Evolutionary conservation across 2,888 invertebrate genomes (phyloP).

Genomic region (Andrena hattorfiana): DNA sequence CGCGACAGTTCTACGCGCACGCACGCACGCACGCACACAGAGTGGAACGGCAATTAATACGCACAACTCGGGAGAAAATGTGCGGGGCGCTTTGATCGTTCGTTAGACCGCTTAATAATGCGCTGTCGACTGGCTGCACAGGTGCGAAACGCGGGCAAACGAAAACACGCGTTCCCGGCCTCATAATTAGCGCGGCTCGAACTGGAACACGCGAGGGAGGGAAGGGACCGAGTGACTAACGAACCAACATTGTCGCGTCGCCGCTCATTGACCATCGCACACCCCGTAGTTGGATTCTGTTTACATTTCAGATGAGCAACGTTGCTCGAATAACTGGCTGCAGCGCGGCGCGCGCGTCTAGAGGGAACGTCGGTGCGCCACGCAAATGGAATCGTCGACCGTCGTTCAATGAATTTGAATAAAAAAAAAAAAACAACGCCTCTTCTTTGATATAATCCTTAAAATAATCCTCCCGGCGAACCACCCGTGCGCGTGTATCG

Average conservation of each 20-base stretch:
- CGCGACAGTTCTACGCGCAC: not conserved
- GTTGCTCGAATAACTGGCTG: slow-evolving; percentile 8
- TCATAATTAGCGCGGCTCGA: slow-evolving; percentile 42
- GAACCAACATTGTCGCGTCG: slow-evolving; percentile 48
- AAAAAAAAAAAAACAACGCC: not conserved
- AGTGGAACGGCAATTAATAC: slow-evolving; percentile 15
- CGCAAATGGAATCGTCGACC: too few relatives aligned
- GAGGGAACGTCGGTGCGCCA: not conserved
- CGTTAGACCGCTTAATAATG: slow-evolving; percentile 9
- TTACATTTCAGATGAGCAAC: slow-evolving; percentile 46
- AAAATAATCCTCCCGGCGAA: not conserved
- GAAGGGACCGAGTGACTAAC: slow-evolving; percentile 23
- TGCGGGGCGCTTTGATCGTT: slow-evolving; percentile 8
- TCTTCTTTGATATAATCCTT: not conserved
- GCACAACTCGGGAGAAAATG: not conserved
- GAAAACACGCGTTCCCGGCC: slow-evolving; percentile 20
- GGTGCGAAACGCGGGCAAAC: slow-evolving; percentile 30
- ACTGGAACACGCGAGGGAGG: slow-evolving; percentile 3
- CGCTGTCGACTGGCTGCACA: not conserved
- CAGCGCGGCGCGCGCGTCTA: not conserved
- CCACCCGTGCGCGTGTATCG: not conserved
- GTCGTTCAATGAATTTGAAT: not conserved
- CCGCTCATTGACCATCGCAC: slow-evolving; percentile 40
- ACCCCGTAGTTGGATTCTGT: slow-evolving; percentile 16
- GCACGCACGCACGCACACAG: too few relatives aligned